phyloP scores from a whole-genome alignment of 2,888 invertebrate genomes.

The Steinernema scapterisci region DNA sequence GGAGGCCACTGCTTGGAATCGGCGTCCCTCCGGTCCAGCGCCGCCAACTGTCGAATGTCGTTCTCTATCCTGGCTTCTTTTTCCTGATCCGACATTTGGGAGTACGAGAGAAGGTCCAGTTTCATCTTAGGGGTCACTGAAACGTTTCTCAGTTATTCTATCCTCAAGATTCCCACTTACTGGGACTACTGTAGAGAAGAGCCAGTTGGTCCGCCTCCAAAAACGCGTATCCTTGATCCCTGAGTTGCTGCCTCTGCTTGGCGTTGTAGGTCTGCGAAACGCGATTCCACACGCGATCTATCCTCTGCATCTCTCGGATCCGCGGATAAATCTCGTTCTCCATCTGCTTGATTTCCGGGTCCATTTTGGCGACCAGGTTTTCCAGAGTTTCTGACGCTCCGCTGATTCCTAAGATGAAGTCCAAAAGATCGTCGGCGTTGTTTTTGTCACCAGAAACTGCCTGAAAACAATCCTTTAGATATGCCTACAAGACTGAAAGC shows the following conservation, averaged over 20 bases:
- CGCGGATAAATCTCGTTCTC: slow-evolving; percentile 52
- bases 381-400: slow-evolving; percentile 37
- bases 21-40: slow-evolving; percentile 12
- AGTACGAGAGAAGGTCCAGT: slow-evolving; percentile 33
- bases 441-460: neutral
- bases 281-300: slow-evolving; percentile 39
- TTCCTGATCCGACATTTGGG: slow-evolving; percentile 33
- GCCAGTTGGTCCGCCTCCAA: slow-evolving; percentile 49
- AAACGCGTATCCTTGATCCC: slow-evolving; percentile 49
- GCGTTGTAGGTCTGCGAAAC: slow-evolving; percentile 37
- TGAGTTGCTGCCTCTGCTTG: slow-evolving; percentile 46
- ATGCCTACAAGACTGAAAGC: too few relatives aligned
- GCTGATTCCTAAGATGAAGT: slow-evolving; percentile 36
- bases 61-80: slow-evolving; percentile 45
- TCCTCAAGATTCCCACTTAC: neutral
- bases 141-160: neutral
- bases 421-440: neutral
- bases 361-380: slow-evolving; percentile 34
- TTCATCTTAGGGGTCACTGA: slow-evolving; percentile 21
- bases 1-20: neutral
- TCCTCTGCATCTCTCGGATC: slow-evolving; percentile 48
- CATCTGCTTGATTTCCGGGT: slow-evolving; percentile 38
- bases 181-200: slow-evolving; percentile 45
- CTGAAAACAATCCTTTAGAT: too few relatives aligned
- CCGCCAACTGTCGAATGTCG: slow-evolving; percentile 49